Conservation (phyloP, 2,888 invertebrate species). For the Lordiphosa fenestrarum region DNA sequence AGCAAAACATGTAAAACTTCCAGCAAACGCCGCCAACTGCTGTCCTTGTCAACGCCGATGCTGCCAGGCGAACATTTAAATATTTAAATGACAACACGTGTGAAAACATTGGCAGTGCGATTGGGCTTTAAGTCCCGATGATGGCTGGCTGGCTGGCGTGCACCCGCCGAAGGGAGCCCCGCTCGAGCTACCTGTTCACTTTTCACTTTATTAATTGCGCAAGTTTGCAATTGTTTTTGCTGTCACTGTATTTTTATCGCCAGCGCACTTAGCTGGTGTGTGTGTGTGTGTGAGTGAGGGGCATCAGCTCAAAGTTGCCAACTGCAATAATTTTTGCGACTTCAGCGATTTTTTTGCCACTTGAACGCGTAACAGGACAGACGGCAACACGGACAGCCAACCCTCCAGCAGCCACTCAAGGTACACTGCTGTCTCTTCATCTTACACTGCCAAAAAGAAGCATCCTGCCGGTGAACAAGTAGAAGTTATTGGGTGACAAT, state of each 20-base stretch:
- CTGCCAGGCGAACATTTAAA: constrained; percentile 64
- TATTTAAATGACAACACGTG: constrained; percentile 69
- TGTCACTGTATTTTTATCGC: constrained; percentile 71
- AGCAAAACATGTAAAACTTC: constrained; percentile 67
- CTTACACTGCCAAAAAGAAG: not conserved
- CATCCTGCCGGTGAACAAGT: no score
- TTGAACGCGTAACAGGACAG: constrained; percentile 58
- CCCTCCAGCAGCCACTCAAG: constrained; percentile 67
- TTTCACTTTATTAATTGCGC: constrained; percentile 71
- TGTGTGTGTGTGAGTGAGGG: constrained; percentile 26
- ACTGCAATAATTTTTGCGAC: constrained; percentile 73
- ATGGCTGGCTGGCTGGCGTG: not conserved
- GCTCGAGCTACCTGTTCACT: constrained; percentile 44
- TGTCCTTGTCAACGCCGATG: constrained; percentile 54
- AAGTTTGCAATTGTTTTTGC: constrained; percentile 72
- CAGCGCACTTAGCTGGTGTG: constrained; percentile 45
- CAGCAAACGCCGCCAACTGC: constrained; percentile 20
- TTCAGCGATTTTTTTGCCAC: constrained; percentile 73
- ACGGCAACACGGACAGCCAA: constrained; percentile 22
- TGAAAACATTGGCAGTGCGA: constrained; percentile 58
- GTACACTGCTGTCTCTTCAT: constrained; percentile 28
- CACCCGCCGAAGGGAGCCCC: not conserved
- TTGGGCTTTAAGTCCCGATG: constrained; percentile 39
- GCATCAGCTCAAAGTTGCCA: constrained; percentile 70
- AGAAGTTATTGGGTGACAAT: no score